A percentile compares a stretch with the other conserved stretches of the same genome.
Conservation (phyloP, 2,888 invertebrate genomes). For the Cerastoderma edule region DNA sequence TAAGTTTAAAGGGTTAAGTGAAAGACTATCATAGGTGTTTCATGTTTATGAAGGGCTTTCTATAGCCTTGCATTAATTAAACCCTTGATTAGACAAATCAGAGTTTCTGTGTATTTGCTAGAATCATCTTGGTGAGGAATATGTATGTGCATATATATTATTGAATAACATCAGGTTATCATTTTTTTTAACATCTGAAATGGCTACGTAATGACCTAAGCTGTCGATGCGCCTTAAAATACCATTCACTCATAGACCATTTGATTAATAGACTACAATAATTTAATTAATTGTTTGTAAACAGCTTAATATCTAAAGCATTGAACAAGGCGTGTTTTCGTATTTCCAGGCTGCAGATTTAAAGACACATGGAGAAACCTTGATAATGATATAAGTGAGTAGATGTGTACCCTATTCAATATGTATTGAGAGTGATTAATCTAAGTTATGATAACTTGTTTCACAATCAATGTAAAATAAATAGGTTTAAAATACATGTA, state of each 20-base stretch:
- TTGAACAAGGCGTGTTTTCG: not conserved
- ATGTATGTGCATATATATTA: too few species aligned
- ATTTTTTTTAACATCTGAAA: not conserved
- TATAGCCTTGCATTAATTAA: too few species aligned
- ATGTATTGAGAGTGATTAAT: not conserved
- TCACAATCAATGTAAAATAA: not conserved
- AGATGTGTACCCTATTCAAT: not conserved
- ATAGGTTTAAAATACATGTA: too few species aligned
- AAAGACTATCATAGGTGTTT: not conserved
- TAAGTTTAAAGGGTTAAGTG: not conserved
- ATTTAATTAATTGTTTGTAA: not conserved
- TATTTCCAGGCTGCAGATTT: constrained; percentile 71
- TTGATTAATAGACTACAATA: too few species aligned
- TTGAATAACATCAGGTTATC: not conserved
- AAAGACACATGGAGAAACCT: constrained; percentile 75
- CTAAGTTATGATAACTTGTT: not conserved
- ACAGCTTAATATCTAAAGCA: not conserved
- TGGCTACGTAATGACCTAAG: not conserved
- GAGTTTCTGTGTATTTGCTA: too few species aligned
- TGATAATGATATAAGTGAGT: constrained; percentile 73
- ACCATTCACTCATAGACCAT: too few species aligned
- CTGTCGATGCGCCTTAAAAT: too few species aligned
- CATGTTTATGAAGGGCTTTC: not conserved
- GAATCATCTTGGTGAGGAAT: too few species aligned
- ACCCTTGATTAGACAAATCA: too few species aligned